Evolutionary conservation across 2,888 invertebrate species (phyloP).

Genomic region (Kuschelorhynchus macadamiae): DNA sequence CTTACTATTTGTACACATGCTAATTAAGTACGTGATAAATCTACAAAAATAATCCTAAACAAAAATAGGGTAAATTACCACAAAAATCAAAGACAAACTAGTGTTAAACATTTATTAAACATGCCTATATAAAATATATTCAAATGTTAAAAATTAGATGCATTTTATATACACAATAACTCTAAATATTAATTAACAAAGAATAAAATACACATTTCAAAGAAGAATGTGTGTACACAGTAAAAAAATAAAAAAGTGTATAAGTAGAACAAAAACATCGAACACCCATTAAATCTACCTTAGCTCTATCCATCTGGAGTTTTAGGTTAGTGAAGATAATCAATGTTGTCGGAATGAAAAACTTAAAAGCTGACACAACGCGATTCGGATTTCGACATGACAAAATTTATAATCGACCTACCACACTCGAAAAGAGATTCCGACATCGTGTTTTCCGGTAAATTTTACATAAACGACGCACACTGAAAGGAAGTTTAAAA

Average conservation of each 20-base stretch:
- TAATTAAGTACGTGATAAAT: neutral
- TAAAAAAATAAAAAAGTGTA: slow-evolving; percentile 10
- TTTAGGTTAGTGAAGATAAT: slow-evolving; percentile 33
- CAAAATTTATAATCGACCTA: slow-evolving; percentile 4
- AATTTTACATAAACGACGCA: slow-evolving; percentile 37
- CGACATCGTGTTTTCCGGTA: slow-evolving; percentile 32
- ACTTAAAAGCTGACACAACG: slow-evolving; percentile 23
- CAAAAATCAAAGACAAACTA: slow-evolving; percentile 30
- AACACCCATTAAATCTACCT: slow-evolving; percentile 38
- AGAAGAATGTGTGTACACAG: slow-evolving; percentile 7
- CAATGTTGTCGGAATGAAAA: slow-evolving; percentile 28
- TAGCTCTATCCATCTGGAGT: slow-evolving; percentile 37
- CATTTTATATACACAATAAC: slow-evolving; percentile 13
- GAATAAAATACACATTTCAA: slow-evolving; percentile 19
- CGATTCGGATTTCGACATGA: slow-evolving; percentile 10
- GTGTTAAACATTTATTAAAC: slow-evolving; percentile 35
- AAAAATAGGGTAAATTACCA: slow-evolving; percentile 21
- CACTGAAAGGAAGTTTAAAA: slow-evolving; percentile 63
- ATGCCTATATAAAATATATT: slow-evolving; percentile 22
- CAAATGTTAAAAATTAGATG: slow-evolving; percentile 18
- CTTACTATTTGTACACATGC: slow-evolving; percentile 1
- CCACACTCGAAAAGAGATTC: slow-evolving; percentile 18
- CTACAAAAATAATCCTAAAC: neutral
- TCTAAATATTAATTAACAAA: slow-evolving; percentile 2
- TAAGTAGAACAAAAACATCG: slow-evolving; percentile 23